phyloP scores from a whole-genome alignment of 2,113 vertebrate genomes.

The Amblyornis subalaris region DNA sequence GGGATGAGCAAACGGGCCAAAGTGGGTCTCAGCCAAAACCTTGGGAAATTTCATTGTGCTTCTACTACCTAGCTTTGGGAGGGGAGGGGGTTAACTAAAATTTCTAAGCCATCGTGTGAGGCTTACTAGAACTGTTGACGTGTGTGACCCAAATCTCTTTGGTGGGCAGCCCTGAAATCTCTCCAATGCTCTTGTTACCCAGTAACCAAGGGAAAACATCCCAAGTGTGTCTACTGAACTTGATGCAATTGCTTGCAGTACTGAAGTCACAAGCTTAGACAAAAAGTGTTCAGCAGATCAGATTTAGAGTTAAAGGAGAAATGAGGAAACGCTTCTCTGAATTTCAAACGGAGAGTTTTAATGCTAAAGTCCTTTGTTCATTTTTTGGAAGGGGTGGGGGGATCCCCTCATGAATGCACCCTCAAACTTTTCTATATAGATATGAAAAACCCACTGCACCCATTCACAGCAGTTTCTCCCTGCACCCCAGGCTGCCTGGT shows the following conservation, averaged over 20 bases:
- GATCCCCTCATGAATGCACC: neutral
- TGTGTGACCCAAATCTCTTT: neutral
- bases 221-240: neutral
- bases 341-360: neutral
- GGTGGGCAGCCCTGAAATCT: neutral
- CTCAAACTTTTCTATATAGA: neutral
- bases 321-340: neutral
- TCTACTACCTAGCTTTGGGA: neutral
- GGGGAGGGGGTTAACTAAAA: neutral
- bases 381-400: fast-evolving
- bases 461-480: neutral
- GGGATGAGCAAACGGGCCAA: neutral
- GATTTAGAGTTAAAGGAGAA: neutral
- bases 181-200: neutral
- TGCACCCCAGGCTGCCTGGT: neutral
- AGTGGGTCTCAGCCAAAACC: neutral
- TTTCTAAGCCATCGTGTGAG: neutral
- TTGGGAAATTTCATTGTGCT: neutral
- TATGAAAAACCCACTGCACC: neutral
- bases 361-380: neutral
- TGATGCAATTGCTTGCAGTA: neutral
- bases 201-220: neutral
- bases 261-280: neutral
- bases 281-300: neutral
- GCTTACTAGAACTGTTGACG: neutral